A percentile compares a stretch with the other conserved stretches of the same genome.
phyloP scores from a whole-genome alignment of 2,113 vertebrate genomes.

The Callopanchax toddi region DNA sequence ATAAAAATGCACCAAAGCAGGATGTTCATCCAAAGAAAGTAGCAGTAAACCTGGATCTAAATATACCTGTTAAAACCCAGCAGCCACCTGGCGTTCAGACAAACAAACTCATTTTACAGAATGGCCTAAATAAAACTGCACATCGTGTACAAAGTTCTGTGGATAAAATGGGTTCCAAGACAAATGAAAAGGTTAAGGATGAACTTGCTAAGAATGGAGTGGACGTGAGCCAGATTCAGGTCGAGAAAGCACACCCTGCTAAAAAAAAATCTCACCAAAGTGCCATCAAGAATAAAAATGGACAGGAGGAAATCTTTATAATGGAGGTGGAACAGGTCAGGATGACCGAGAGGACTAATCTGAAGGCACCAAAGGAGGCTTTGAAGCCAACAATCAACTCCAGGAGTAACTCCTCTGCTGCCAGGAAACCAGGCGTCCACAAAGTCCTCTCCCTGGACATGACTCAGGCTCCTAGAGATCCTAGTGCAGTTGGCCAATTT shows the following conservation, averaged over 20 bases:
- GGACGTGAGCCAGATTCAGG: not conserved
- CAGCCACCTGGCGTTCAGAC: constrained; percentile 39
- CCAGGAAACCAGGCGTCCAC: constrained; percentile 69
- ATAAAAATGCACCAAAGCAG: constrained; percentile 9
- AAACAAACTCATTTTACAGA: constrained; percentile 13
- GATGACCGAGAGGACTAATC: constrained; percentile 1
- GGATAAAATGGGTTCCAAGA: not conserved
- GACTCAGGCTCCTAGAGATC: constrained; percentile 84
- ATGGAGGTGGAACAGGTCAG: not conserved
- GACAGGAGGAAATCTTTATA: not conserved
- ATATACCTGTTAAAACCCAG: constrained; percentile 16
- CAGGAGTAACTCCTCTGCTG: constrained; percentile 18
- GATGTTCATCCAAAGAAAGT: constrained; percentile 25
- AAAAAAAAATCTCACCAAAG: constrained; percentile 16
- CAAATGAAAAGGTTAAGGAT: not conserved
- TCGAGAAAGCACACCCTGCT: constrained; percentile 1
- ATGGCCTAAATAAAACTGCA: not conserved
- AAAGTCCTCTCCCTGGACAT: constrained; percentile 83
- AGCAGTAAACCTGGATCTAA: constrained; percentile 35
- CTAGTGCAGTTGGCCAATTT: constrained; percentile 87
- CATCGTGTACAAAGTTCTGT: not conserved
- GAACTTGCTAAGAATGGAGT: not conserved
- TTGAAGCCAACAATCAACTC: not conserved
- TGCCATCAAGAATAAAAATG: constrained; percentile 11
- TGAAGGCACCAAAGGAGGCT: not conserved